phyloP scores from a whole-genome alignment of 23 tunicate genomes.

The Trididemnum clinides region DNA sequence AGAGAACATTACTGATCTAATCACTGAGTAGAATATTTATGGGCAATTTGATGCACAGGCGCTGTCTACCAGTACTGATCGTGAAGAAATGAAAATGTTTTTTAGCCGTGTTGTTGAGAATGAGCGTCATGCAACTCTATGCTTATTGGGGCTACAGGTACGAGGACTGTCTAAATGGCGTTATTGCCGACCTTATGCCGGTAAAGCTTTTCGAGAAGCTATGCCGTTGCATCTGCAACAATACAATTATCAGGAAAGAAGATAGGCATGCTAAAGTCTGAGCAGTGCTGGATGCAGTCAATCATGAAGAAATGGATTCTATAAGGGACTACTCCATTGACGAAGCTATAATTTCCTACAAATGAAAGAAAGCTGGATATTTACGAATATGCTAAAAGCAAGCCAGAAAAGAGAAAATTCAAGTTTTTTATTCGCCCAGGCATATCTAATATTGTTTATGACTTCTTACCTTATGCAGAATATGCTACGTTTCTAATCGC shows the following conservation, averaged over 20 bases:
- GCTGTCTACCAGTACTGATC: conserved; percentile 4
- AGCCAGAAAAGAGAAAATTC: conserved; percentile 11
- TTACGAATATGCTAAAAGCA: conserved; percentile 4
- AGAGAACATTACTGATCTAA: conserved; percentile 1
- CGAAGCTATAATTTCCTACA: conserved; percentile 24
- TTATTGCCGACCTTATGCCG: conserved; percentile 2
- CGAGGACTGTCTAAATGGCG: not conserved
- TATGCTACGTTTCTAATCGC: too few relatives aligned
- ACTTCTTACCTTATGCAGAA: too few relatives aligned
- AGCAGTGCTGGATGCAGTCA: conserved; percentile 9
- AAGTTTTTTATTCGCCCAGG: conserved; percentile 18
- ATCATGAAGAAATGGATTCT: not conserved
- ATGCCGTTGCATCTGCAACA: not conserved
- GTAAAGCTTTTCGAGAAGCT: conserved; percentile 13
- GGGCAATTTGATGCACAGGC: not conserved
- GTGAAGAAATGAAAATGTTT: conserved; percentile 10
- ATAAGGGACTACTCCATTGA: conserved; percentile 11
- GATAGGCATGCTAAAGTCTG: conserved; percentile 6
- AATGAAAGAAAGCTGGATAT: conserved; percentile 1
- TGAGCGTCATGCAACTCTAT: not conserved
- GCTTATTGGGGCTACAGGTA: conserved; percentile 9
- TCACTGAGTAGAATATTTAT: not conserved
- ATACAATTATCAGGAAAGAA: conserved; percentile 2
- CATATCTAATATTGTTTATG: conserved; percentile 4
- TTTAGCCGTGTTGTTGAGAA: not conserved